Conservation (phyloP, 2,888 invertebrate genomes). For the Pristionchus entomophagus region DNA sequence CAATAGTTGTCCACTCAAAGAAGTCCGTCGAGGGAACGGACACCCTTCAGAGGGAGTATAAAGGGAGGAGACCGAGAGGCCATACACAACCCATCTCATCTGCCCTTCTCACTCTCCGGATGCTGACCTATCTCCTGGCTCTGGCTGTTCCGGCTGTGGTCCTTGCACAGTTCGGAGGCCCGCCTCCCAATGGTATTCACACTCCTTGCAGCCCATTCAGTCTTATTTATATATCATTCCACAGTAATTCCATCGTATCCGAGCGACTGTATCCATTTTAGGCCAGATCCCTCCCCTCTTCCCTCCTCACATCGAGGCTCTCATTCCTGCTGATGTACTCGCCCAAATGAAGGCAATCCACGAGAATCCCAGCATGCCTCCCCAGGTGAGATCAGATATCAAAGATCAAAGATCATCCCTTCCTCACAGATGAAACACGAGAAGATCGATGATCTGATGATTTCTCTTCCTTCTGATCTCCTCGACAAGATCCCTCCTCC, state of each 20-base stretch:
- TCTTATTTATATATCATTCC: not conserved
- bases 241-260: too few relatives aligned
- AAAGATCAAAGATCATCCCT: constrained; percentile 26
- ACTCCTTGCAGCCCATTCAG: too few relatives aligned
- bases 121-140: not conserved
- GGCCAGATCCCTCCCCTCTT: constrained; percentile 44
- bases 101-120: too few relatives aligned
- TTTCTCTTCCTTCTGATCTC: constrained; percentile 27
- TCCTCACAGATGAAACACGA: constrained; percentile 22
- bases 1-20: constrained; percentile 12
- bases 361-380: constrained; percentile 23
- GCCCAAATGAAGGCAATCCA: constrained; percentile 27
- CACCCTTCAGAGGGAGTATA: not conserved
- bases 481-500: constrained; percentile 44
- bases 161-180: constrained; percentile 3
- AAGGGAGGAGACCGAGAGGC: not conserved
- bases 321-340: constrained; percentile 38
- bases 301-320: constrained; percentile 44
- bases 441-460: constrained; percentile 43
- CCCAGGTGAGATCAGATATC: constrained; percentile 44
- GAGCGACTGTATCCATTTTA: not conserved
- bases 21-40: constrained; percentile 18
- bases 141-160: not conserved
- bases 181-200: not conserved
- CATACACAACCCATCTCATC: not conserved